Base-by-base conservation (phyloP, 2,888 invertebrate genomes). In the Rhaphigaster nebulosa region DNA sequence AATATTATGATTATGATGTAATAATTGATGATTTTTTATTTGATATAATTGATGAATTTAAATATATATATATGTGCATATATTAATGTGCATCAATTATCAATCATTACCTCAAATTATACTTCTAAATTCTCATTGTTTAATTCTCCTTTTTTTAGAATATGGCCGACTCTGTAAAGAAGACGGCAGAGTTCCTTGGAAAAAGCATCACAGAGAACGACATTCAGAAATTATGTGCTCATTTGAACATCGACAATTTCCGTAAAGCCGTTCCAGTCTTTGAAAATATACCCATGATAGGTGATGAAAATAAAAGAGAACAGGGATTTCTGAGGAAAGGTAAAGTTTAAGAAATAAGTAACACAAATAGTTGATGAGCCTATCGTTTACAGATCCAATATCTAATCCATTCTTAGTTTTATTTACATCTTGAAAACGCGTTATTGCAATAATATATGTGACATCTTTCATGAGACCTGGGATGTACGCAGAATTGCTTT, bases 241-340 rank as follows among this genome's bases (percentile, higher is more conserved):
- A 98, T 93, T 95, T 98, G 91, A 95, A 96, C 93, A 97, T 99
- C 92, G 95, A 96, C 20, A 97, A 96, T 93, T 98, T 99, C 94
- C 96, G 96, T 92, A 95, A 95, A 26, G 98, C 98, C 94, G 95
- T 96, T 88, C 96, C 96, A 13, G 96, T 98, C 0, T 98, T 98
- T 93, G 95, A 95, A 89, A 95, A 96, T 91, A 95, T 95, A 88
- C 95, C 95, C 1, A 94, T 96, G 8, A 90, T 80, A 26, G 96
- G 96, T 2, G 94, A 97, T 20, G 93, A 95, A 1, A 94, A 94
- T 88, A 93, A 94, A 1, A 95, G 95, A 4, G 96, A 96, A 93
- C 95, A 95, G 90, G 94, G 94, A 5, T 97, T 97, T 93, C 95
- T 97, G 0, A 94, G 96, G 92, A 95, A 95, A 93, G 91, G 91